Evolutionary conservation across 2,113 vertebrate species (phyloP), one percentile per base, ranked within the genome.

Genomic region (Nesoenas mayeri): DNA sequence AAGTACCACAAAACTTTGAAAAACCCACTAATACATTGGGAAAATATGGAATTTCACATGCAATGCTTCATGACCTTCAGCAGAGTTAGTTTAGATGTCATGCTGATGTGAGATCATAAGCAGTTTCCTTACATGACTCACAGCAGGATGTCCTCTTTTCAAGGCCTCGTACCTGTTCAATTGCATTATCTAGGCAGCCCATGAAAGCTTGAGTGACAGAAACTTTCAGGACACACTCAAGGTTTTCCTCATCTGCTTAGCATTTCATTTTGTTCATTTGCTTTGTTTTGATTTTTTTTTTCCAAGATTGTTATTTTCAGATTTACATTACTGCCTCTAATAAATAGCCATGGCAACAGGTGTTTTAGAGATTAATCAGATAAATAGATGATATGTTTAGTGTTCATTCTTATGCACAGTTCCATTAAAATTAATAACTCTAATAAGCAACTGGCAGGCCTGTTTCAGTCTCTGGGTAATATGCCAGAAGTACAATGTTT

Each of bases 391-490:
- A 34, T 60, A 51, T 2, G 4, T 72, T 89, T 91, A 77, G 31
- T 73, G 66, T 85, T 95, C 65, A 79, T 79, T 95, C 71, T 85
- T 89, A 69, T 29, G 36, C 56, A 66, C 44, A 79, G 34, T 88
- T 87, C 40, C 16, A 65, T 95, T 82, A 85, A 95, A 89, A 89
- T 91, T 1, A 94, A n/a, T 91, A 94, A 74, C 70, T 71, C 69
- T 89, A 96, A 85, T 84, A 91, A 87, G 60, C 22, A 71, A 53
- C 78, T 85, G 70, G 73, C 84, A 95, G 85, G 74, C 78, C 58
- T 50, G n/a, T 91, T 91, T 85, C 40, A 79, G 31, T 53, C 47
- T 81, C 93, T 91, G 74, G 28, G 19, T 95, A 58, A 85, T 65
- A 38, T 22, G 53, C 66, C 70, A 69, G 40, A 67, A 91, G 34